Evolutionary conservation across 2,113 vertebrate genomes (phyloP).

Genomic region (Poeciliopsis turrubarensis): DNA sequence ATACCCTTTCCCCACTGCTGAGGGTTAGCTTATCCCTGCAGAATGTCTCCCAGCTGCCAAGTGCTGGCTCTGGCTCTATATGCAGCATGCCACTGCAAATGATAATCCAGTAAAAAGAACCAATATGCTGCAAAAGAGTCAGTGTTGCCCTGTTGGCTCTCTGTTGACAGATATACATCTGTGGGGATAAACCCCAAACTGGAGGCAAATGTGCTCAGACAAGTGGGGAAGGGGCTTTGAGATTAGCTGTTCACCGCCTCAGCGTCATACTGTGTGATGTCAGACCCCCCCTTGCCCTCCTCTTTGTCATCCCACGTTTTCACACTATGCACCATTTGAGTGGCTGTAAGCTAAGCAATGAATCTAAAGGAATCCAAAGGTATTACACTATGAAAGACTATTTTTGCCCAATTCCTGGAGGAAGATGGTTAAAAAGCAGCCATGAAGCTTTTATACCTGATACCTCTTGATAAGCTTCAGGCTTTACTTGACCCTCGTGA

Average conservation of each 20-base stretch:
- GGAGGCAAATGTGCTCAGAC: slow-evolving; percentile 71
- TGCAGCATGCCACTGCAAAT: slow-evolving; percentile 62
- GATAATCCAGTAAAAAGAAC: slow-evolving; percentile 76
- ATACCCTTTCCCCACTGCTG: slow-evolving; percentile 54
- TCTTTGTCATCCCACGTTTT: slow-evolving; percentile 55
- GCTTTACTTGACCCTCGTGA: slow-evolving; percentile 27
- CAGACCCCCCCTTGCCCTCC: slow-evolving; percentile 62
- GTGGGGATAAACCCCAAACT: slow-evolving; percentile 69
- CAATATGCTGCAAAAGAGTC: slow-evolving; percentile 63
- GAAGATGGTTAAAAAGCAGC: slow-evolving; percentile 34
- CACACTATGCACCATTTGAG: slow-evolving; percentile 37
- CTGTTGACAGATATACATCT: slow-evolving; percentile 77
- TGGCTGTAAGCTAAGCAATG: slow-evolving; percentile 39
- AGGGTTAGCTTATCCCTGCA: slow-evolving; percentile 76
- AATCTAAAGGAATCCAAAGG: slow-evolving; percentile 43
- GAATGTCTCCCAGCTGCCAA: slow-evolving; percentile 72
- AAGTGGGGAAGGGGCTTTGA: slow-evolving; percentile 69
- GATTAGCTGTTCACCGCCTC: slow-evolving; percentile 69
- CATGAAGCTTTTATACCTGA: slow-evolving; percentile 35
- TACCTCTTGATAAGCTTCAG: slow-evolving; percentile 49
- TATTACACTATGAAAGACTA: slow-evolving; percentile 53
- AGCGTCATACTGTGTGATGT: slow-evolving; percentile 39
- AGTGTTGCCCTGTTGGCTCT: slow-evolving; percentile 56
- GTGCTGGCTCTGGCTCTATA: slow-evolving; percentile 60
- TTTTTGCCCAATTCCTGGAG: slow-evolving; percentile 40